Conservation (phyloP, 2,888 invertebrate genomes). For the Polylopha cassiicola region DNA sequence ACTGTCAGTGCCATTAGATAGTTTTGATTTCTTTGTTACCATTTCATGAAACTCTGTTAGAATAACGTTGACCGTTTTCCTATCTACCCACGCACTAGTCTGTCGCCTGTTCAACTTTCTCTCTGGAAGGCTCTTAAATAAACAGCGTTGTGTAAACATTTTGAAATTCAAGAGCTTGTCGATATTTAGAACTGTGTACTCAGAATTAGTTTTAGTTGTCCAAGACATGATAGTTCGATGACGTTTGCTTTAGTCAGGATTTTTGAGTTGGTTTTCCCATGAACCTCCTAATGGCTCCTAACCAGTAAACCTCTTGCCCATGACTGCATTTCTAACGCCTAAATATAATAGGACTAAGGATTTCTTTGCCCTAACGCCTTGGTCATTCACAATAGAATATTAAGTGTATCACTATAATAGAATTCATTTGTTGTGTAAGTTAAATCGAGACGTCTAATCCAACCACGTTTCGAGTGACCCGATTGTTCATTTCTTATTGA, state of each 20-base stretch:
- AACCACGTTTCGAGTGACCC: slow-evolving; percentile 55
- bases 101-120: slow-evolving; percentile 36
- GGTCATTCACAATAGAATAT: slow-evolving; percentile 35
- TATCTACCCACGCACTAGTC: slow-evolving; percentile 38
- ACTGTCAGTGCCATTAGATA: slow-evolving; percentile 22
- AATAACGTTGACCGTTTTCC: slow-evolving; percentile 13
- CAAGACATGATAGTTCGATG: slow-evolving; percentile 34
- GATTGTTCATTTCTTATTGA: slow-evolving; percentile 44
- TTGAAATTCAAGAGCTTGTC: slow-evolving; percentile 54
- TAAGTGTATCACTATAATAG: slow-evolving; percentile 35
- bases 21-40: slow-evolving; percentile 23
- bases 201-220: slow-evolving; percentile 39
- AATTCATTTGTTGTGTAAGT: slow-evolving; percentile 53
- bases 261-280: slow-evolving; percentile 21
- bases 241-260: slow-evolving; percentile 31
- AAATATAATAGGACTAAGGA: slow-evolving; percentile 19
- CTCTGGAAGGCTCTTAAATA: slow-evolving; percentile 35
- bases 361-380: slow-evolving; percentile 26
- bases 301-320: slow-evolving; percentile 17
- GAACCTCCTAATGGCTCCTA: slow-evolving; percentile 7
- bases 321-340: too few relatives aligned
- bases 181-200: slow-evolving; percentile 37
- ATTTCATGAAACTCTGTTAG: slow-evolving; percentile 3
- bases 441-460: slow-evolving; percentile 62
- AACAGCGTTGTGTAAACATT: slow-evolving; percentile 53